Conservation (phyloP, 2,797 vertebrate species). For the Triplophysa bombifrons region DNA sequence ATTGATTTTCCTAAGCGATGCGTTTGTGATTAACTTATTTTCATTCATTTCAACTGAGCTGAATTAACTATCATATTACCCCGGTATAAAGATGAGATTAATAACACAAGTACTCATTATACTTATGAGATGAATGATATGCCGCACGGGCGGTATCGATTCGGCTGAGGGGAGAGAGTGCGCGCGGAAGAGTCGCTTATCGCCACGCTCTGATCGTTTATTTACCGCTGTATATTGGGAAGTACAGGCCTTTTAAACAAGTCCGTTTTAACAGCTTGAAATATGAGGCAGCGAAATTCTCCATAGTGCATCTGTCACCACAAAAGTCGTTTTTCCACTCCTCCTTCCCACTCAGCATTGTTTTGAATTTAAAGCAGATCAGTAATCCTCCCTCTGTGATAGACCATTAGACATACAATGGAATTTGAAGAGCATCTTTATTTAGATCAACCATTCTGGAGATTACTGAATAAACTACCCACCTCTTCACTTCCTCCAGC, state of each 20-base stretch:
- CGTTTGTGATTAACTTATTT: conserved; percentile 80
- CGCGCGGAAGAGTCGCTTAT: conserved; percentile 67
- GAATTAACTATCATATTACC: conserved; percentile 77
- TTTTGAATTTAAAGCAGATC: conserved; percentile 61
- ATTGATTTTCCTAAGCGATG: conserved; percentile 82
- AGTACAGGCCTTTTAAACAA: conserved; percentile 43
- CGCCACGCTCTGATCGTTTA: conserved; percentile 60
- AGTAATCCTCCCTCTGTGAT: conserved; percentile 61
- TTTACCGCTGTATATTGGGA: conserved; percentile 51
- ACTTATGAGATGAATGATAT: conserved; percentile 76
- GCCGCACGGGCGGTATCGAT: conserved; percentile 73
- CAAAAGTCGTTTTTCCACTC: conserved; percentile 44
- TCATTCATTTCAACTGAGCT: conserved; percentile 72
- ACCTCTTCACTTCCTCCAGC: conserved; percentile 60
- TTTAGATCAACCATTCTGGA: conserved; percentile 65
- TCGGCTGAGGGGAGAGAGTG: conserved; percentile 65
- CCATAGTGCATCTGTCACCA: conserved; percentile 55
- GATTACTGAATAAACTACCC: conserved; percentile 67
- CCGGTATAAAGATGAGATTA: conserved; percentile 78
- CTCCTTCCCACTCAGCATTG: conserved; percentile 51
- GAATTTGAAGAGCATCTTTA: conserved; percentile 68
- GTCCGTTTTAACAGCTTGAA: conserved; percentile 45
- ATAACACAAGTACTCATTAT: conserved; percentile 81
- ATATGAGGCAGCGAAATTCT: conserved; percentile 53
- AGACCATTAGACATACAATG: conserved; percentile 66